These are phyloP conservation scores for Megastigmus dorsalis DNA, from an alignment of 2,888 invertebrate species.

Conservation along the genomic window DNA sequence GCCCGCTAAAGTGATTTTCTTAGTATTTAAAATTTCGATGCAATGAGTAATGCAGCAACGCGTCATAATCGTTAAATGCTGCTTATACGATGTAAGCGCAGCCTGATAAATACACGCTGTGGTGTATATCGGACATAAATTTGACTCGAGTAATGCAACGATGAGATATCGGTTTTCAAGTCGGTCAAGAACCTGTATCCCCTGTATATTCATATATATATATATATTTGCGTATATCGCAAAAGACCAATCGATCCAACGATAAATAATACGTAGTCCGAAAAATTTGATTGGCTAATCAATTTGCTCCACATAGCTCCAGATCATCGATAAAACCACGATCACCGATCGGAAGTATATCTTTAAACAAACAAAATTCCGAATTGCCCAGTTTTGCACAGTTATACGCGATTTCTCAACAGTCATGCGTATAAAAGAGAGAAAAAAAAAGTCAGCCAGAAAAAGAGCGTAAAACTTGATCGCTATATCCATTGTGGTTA, in stretches of 20 bases:
- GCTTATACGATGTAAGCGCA: too few species aligned
- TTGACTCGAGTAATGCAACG: not conserved
- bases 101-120: too few species aligned
- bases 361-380: too few species aligned
- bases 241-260: too few species aligned
- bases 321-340: not conserved
- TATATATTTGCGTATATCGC: not conserved
- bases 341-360: too few species aligned
- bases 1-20: too few species aligned
- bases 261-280: not conserved
- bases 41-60: too few species aligned
- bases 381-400: too few species aligned
- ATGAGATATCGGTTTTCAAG: not conserved
- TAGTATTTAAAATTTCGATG: too few species aligned
- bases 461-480: constrained; percentile 11
- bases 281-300: not conserved
- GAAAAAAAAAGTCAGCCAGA: constrained; percentile 8
- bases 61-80: too few species aligned
- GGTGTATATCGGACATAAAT: constrained; percentile 13
- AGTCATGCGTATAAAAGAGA: not conserved
- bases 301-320: not conserved
- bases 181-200: constrained; percentile 6
- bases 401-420: too few species aligned
- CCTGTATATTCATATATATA: too few species aligned
- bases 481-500: constrained; percentile 7